Evolutionary conservation across 2,113 vertebrate genomes (phyloP), one percentile per base, ranked within the genome.

Genomic region (Perognathus longimembris): DNA sequence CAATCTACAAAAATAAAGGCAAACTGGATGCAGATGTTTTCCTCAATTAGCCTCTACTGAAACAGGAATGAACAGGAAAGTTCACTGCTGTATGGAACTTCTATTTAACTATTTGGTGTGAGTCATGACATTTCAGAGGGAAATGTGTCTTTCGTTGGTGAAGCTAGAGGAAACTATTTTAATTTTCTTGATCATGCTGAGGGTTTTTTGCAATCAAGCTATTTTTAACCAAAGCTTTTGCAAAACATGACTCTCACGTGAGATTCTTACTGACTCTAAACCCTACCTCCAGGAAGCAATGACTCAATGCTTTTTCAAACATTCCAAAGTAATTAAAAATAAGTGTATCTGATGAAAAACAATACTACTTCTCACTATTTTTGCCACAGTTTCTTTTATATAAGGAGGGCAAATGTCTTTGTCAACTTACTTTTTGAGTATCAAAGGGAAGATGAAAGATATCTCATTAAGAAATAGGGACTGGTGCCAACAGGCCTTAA

Each of bases 171-270:
- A 96, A 96, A 97, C 88, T 95, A 97, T 96, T 96, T 97, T 87
- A 92, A 96, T 94, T 92, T 95, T 85, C 83, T 88, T 59, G 57
- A 93, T 85, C 92, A n/a, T 10, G 22, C 79, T 67, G 74, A 73
- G 7, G 50, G n/a, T n/a, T 50, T 96, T 94, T 92, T 94, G 94
- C 87, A 95, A 96, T 71, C n/a, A 9, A 66, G 88, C 83, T 96
- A 95, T 97, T 96, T 97, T 97, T 96, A 96, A 73, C 82, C 30
- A n/a, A 85, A 83, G 71, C 92, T 86, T n/a, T 92, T 86, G 88
- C 88, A 93, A 94, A 95, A 67, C 32, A 54, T 18, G 45, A 59
- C 63, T 54, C 18, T 88, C 96, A 96, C 45, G 92, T 90, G 97
- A 88, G 87, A 61, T 14, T 18, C 36, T 95, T 94, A 75, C 82